Evolutionary conservation across 2,113 vertebrate genomes (phyloP).

Genomic region (Thymallus thymallus): DNA sequence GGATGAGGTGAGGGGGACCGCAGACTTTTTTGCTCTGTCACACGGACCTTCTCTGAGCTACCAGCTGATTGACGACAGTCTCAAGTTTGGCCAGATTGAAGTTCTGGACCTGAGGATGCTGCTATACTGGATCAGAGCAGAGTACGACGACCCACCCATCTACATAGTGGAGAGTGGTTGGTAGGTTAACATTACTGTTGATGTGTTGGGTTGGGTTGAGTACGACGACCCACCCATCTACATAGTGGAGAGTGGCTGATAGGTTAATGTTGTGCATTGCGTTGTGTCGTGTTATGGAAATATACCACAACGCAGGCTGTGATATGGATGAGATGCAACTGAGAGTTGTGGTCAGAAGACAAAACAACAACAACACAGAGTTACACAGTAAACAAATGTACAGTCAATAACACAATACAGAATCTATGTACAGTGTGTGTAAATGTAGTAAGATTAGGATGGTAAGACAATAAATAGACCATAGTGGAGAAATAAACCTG

Average conservation of each 20-base stretch:
- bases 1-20: constrained; percentile 80
- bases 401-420: too few relatives aligned
- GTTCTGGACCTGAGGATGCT: constrained; percentile 88
- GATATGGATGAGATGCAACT: too few relatives aligned
- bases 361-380: too few relatives aligned
- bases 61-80: constrained; percentile 84
- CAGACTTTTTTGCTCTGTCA: constrained; percentile 95
- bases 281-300: neutral
- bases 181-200: constrained; percentile 49
- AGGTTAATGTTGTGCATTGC: constrained; percentile 7
- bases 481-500: too few relatives aligned
- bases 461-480: too few relatives aligned
- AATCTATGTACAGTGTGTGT: too few relatives aligned
- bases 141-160: constrained; percentile 88
- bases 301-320: too few relatives aligned
- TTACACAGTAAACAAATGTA: too few relatives aligned
- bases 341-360: too few relatives aligned
- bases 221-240: constrained; percentile 89
- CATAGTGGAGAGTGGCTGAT: constrained; percentile 96
- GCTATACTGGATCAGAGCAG: constrained; percentile 88
- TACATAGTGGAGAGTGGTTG: constrained; percentile 98
- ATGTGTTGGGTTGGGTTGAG: constrained; percentile 65
- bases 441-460: too few relatives aligned
- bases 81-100: constrained; percentile 90
- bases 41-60: constrained; percentile 92